Evolutionary conservation across 2,888 invertebrate genomes (phyloP).

Genomic region (Xylota segnis): DNA sequence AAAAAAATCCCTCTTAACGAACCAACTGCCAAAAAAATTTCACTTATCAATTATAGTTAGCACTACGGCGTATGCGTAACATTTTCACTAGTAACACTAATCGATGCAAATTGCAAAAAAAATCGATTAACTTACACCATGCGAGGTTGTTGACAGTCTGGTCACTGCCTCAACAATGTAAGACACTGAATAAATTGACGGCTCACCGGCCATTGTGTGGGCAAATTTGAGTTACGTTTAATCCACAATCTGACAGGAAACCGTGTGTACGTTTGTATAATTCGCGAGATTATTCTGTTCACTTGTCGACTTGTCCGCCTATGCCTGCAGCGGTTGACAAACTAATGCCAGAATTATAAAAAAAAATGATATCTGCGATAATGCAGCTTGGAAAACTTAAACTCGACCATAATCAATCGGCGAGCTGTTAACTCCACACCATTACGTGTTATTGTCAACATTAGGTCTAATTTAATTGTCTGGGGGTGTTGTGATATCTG

Average conservation of each 20-base stretch:
- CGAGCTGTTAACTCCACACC: constrained; percentile 24
- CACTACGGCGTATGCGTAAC: constrained; percentile 39
- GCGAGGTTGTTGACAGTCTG: constrained; percentile 33
- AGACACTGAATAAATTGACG: constrained; percentile 63
- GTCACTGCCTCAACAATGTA: constrained; percentile 60
- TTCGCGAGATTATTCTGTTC: not conserved
- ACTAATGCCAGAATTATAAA: constrained; percentile 46
- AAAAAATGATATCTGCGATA: constrained; percentile 49
- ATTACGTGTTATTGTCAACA: constrained; percentile 43
- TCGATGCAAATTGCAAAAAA: not conserved
- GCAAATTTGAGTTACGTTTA: constrained; percentile 3
- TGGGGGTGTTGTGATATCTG: constrained; percentile 41
- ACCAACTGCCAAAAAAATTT: not conserved
- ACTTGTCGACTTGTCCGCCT: constrained; percentile 3
- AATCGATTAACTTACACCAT: constrained; percentile 50
- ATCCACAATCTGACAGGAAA: not conserved
- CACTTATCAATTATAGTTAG: not conserved
- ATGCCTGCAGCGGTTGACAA: constrained; percentile 19
- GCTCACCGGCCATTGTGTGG: constrained; percentile 52
- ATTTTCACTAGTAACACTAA: constrained; percentile 4
- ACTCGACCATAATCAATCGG: constrained; percentile 46
- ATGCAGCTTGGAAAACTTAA: constrained; percentile 27
- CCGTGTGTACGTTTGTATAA: not conserved
- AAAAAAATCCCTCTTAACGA: constrained; percentile 1
- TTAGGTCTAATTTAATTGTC: constrained; percentile 39